Percentiles rank a stretch among this genome's conserved stretches.
phyloP scores from a whole-genome alignment of 2,888 invertebrate genomes.

The Muschampia plurimacula region DNA sequence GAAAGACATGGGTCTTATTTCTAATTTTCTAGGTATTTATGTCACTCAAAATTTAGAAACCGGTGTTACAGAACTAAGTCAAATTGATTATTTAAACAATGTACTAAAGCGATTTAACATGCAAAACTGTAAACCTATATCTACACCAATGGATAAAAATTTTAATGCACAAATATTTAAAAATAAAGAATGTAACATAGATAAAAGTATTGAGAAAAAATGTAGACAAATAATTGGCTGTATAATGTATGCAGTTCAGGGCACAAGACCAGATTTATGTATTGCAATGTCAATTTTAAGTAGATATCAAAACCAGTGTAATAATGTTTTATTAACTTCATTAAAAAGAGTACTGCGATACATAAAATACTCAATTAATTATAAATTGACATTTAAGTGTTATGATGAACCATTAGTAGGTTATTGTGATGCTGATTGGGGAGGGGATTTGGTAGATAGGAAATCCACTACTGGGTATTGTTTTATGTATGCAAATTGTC shows the following conservation, averaged over 20 bases:
- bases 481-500: constrained; percentile 47
- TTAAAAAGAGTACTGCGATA: constrained; percentile 41
- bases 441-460: constrained; percentile 30
- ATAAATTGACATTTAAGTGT: constrained; percentile 35
- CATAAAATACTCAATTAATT: constrained; percentile 26
- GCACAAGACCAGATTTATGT: constrained; percentile 46
- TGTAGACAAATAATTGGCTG: constrained; percentile 46
- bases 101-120: constrained; percentile 40
- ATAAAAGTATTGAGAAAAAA: constrained; percentile 41
- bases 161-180: constrained; percentile 42
- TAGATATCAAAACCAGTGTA: constrained; percentile 41
- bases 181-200: constrained; percentile 6
- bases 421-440: constrained; percentile 39
- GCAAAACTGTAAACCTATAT: constrained; percentile 42
- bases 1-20: constrained; percentile 43
- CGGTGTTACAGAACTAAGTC: constrained; percentile 37
- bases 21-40: constrained; percentile 42
- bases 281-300: constrained; percentile 38
- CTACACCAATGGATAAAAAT: constrained; percentile 44
- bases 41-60: constrained; percentile 42
- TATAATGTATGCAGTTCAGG: constrained; percentile 44
- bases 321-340: constrained; percentile 29
- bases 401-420: constrained; percentile 9
- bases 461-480: constrained; percentile 47
- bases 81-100: constrained; percentile 40